These are phyloP conservation scores for Sebastes goodei DNA, from an alignment of 2,797 vertebrate genomes.

Conservation along the genomic window DNA sequence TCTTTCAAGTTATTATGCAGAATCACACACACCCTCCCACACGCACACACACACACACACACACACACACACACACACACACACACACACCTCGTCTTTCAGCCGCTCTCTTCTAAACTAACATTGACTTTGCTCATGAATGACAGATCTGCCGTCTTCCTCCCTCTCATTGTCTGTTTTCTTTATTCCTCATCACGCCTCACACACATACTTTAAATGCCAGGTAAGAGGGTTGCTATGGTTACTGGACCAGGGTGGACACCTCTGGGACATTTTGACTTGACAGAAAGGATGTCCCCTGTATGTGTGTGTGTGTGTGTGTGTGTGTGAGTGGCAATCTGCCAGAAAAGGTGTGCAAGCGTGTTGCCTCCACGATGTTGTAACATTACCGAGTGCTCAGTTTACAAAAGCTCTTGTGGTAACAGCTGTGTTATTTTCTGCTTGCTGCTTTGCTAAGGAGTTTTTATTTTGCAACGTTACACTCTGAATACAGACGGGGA, in stretches of 20 bases:
- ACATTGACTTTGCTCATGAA: conserved; percentile 72
- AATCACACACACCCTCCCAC: conserved; percentile 23
- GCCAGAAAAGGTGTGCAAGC: conserved; percentile 9
- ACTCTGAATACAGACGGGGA: neutral
- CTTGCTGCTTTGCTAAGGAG: conserved; percentile 10
- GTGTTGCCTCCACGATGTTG: conserved; percentile 7
- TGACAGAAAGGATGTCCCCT: conserved; percentile 60
- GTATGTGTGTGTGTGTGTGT: conserved; percentile 11
- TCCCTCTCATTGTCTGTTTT: conserved; percentile 60
- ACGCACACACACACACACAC: neutral
- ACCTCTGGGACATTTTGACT: conserved; percentile 65
- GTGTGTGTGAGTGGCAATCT: neutral
- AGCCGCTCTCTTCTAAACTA: conserved; percentile 58
- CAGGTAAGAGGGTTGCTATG: conserved; percentile 73
- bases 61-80: neutral
- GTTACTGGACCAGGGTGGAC: conserved; percentile 62
- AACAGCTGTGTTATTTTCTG: conserved; percentile 27
- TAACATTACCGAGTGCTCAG: neutral
- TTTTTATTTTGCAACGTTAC: conserved; percentile 39
- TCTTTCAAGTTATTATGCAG: conserved; percentile 32
- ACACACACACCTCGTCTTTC: conserved; percentile 6
- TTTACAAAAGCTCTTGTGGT: conserved; percentile 27
- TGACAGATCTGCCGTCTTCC: conserved; percentile 58
- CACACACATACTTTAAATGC: conserved; percentile 66
- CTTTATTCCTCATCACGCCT: conserved; percentile 67